Evolutionary conservation across 2,888 invertebrate genomes (phyloP), one percentile per base, ranked within the genome.

Genomic region (Tortricodes alternella): DNA sequence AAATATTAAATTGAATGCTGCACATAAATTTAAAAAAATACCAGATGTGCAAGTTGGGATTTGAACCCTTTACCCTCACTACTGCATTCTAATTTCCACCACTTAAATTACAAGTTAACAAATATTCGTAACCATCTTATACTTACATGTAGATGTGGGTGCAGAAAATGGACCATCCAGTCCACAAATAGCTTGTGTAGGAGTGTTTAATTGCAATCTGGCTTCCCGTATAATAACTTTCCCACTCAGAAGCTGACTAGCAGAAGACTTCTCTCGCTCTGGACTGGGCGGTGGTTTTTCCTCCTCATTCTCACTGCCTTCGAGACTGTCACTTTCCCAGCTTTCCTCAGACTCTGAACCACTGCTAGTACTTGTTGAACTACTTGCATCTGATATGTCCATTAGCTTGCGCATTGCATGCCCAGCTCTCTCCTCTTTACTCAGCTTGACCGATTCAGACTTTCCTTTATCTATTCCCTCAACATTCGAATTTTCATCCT

Each of bases 191-290:
- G 89, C 73, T 67, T 83, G 77, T 64, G 83, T 67, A 7, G 85
- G 80, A 48, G 88, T 82, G 69, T 92, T 93, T 56, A 94, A 77
- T 67, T 94, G 94, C 56, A 94, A 80, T 65, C 94, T 91, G 7
- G 94, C 94, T 77, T 94, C 94, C 59, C 95, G 89, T 48, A 95
- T 91, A 55, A 95, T 94, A 18, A 94, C 93, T 78, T 94, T 94
- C 8, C 94, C 93, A 67, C 93, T 92, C 21, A 91, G 81, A 37
- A 92, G 73, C 63, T 92, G 92, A 35, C 90, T 90, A 56, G 87
- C 78, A 56, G 80, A 74, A 13, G 83, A 69, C 59, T 89, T 89
- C 43, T 89, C 90, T 65, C 86, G 86, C 61, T 89, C 89, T 44
- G 88, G 88, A 64, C 86, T 91, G 38, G 88, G 83, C 56, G 90